A percentile compares a stretch with the other conserved stretches of the same genome.
phyloP scores from a whole-genome alignment of 2,888 invertebrate species.

The Chrysodeixis includens region DNA sequence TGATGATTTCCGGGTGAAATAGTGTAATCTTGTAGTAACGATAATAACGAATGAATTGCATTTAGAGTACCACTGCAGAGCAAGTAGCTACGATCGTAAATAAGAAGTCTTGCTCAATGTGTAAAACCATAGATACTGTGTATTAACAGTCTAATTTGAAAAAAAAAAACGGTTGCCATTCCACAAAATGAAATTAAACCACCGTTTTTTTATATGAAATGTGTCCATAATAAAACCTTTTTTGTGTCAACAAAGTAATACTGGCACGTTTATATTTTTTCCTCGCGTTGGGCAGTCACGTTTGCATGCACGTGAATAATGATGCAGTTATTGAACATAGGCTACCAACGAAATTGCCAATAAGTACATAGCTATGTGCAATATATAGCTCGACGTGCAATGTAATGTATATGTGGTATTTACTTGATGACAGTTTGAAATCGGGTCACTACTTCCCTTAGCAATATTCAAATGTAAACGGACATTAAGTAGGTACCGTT shows the following conservation, averaged over 20 bases:
- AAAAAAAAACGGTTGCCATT: too few species aligned
- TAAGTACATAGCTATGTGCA: neutral
- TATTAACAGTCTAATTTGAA: too few species aligned
- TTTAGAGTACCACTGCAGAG: too few species aligned
- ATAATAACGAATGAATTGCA: neutral
- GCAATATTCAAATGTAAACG: too few species aligned
- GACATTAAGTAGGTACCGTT: too few species aligned
- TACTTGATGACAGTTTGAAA: constrained; percentile 5
- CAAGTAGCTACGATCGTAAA: too few species aligned
- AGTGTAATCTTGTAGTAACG: neutral
- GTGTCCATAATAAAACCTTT: too few species aligned
- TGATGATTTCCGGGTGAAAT: constrained; percentile 22
- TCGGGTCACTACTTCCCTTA: neutral
- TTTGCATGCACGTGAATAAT: constrained; percentile 4
- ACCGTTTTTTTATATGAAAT: too few species aligned
- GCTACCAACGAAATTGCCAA: neutral
- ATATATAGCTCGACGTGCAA: neutral
- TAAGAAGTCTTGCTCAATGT: too few species aligned
- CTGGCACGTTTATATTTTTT: neutral
- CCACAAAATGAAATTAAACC: too few species aligned
- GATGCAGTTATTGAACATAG: constrained; percentile 1
- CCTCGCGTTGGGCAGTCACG: neutral
- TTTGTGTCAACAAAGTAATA: too few species aligned
- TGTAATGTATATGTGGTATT: neutral
- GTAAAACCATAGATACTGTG: too few species aligned